phyloP scores from a whole-genome alignment of 2,797 vertebrate species.

The Cynopterus sphinx region DNA sequence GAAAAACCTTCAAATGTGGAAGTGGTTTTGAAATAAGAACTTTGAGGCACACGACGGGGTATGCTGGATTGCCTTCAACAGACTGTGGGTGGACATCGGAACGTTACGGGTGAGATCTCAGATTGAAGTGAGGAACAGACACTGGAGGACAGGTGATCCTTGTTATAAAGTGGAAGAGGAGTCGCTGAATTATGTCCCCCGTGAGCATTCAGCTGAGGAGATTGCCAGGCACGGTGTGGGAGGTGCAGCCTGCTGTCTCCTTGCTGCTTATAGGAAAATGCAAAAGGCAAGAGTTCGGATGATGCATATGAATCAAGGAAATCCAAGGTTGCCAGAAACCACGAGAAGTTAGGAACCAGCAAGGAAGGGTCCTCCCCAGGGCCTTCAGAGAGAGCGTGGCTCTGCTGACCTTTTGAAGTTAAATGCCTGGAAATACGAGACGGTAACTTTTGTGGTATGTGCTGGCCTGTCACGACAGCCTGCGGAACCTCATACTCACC shows the following conservation, averaged over 20 bases:
- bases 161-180: neutral
- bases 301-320: accelerated
- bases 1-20: neutral
- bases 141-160: neutral
- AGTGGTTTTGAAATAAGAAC: no score
- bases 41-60: no score
- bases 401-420: accelerated
- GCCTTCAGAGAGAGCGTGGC: accelerated
- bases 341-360: neutral
- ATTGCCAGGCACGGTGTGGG: neutral
- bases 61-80: neutral
- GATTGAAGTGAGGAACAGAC: no score
- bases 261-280: neutral
- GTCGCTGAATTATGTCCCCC: no score
- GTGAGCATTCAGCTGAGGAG: neutral
- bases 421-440: accelerated
- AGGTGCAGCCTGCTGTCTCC: neutral
- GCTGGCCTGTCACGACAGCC: accelerated
- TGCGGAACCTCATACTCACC: accelerated
- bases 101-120: neutral
- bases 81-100: accelerated
- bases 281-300: neutral
- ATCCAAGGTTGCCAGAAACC: neutral
- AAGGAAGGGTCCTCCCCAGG: accelerated
- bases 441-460: accelerated